Evolutionary conservation across 2,113 vertebrate genomes (phyloP).

Genomic region (Carassius gibelio): DNA sequence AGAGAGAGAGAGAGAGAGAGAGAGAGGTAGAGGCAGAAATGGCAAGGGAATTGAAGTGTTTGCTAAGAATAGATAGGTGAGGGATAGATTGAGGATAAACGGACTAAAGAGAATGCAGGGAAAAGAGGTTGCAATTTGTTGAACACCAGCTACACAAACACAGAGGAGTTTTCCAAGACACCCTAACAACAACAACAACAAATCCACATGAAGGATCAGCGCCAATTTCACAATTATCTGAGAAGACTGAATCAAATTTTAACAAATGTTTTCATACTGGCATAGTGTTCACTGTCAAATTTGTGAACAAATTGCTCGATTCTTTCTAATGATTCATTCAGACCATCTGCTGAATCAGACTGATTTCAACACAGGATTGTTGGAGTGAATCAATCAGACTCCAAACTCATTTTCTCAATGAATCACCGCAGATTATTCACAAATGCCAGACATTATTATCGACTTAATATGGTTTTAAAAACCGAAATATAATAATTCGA

Average conservation of each 20-base stretch:
- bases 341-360: not conserved
- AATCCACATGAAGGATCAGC: not conserved
- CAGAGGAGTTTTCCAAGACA: not conserved
- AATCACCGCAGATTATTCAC: not conserved
- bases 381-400: not conserved
- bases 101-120: not conserved
- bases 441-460: too few species aligned
- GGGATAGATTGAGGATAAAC: conserved; percentile 37
- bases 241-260: too few species aligned
- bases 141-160: conserved; percentile 22
- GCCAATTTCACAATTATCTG: not conserved
- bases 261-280: too few species aligned
- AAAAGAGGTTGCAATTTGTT: not conserved
- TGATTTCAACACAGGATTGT: not conserved
- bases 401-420: too few species aligned
- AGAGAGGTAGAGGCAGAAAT: conserved; percentile 40
- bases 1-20: conserved; percentile 22
- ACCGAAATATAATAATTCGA: too few species aligned
- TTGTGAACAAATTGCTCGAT: too few species aligned
- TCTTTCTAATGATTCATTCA: not conserved
- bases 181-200: not conserved
- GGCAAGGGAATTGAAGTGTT: conserved; percentile 41
- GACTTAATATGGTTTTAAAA: too few species aligned
- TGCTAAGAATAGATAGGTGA: conserved; percentile 54
- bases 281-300: too few species aligned